Evolutionary conservation across 2,113 vertebrate genomes (phyloP).

Genomic region (Salvelinus namaycush): DNA sequence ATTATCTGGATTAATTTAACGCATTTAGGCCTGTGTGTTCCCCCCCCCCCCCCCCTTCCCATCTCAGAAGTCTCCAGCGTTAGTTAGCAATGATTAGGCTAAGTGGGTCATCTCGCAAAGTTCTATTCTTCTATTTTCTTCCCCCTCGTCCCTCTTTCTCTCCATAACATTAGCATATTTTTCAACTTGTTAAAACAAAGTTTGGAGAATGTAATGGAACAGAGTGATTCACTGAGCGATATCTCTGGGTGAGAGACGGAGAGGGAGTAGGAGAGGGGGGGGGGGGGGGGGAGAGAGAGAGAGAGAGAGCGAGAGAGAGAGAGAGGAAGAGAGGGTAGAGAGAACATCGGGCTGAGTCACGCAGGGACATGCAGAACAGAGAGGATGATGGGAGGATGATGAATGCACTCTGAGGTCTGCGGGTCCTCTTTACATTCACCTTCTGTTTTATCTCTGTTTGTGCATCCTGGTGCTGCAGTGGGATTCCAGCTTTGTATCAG

Average conservation of each 20-base stretch:
- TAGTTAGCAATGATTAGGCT: constrained; percentile 73
- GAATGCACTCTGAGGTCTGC: too few species aligned
- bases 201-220: constrained; percentile 51
- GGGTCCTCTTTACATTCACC: too few species aligned
- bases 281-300: too few species aligned
- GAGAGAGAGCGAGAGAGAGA: too few species aligned
- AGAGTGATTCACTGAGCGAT: constrained; percentile 56
- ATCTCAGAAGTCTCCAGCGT: constrained; percentile 64
- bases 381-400: too few species aligned
- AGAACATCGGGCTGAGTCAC: not conserved
- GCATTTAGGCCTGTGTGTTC: constrained; percentile 71
- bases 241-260: constrained; percentile 4
- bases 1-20: constrained; percentile 78
- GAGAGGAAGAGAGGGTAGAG: not conserved
- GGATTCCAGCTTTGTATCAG: too few species aligned
- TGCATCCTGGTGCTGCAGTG: too few species aligned
- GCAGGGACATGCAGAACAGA: not conserved
- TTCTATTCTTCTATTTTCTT: constrained; percentile 13
- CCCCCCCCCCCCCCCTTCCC: constrained; percentile 29
- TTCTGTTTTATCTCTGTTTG: too few species aligned
- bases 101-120: constrained; percentile 71
- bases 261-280: too few species aligned
- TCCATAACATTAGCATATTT: constrained; percentile 28
- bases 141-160: not conserved
- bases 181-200: constrained; percentile 71